phyloP scores from a whole-genome alignment of 2,888 invertebrate species.

The Galeopsomyia nigrocyanea region DNA sequence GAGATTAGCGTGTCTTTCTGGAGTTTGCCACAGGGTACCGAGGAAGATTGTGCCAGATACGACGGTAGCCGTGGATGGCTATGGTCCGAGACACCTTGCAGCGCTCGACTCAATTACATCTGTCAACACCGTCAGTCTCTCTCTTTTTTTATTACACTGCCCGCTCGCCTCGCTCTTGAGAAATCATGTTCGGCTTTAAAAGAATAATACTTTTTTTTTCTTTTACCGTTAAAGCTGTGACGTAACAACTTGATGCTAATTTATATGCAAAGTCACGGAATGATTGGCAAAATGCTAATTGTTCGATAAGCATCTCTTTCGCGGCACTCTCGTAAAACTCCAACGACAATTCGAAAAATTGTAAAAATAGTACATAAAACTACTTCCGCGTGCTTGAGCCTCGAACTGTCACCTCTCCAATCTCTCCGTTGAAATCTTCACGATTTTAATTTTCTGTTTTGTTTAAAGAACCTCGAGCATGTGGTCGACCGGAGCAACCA shows the following conservation, averaged over 20 bases:
- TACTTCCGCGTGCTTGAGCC: too few species aligned
- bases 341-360: too few species aligned
- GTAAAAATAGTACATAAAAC: too few species aligned
- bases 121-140: slow-evolving; percentile 87
- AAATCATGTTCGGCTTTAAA: too few species aligned
- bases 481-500: slow-evolving; percentile 92
- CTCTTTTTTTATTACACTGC: not conserved
- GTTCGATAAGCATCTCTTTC: too few species aligned
- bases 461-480: slow-evolving; percentile 84
- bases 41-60: slow-evolving; percentile 88
- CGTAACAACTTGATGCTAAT: not conserved
- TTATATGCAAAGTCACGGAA: too few species aligned
- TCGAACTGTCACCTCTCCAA: too few species aligned
- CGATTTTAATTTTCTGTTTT: too few species aligned
- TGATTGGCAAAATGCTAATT: too few species aligned
- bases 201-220: not conserved
- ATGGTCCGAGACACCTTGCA: slow-evolving; percentile 94
- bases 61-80: slow-evolving; percentile 95
- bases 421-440: too few species aligned
- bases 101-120: slow-evolving; percentile 86
- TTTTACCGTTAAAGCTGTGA: not conserved
- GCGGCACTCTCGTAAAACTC: too few species aligned
- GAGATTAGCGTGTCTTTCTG: slow-evolving; percentile 93
- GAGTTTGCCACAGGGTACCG: slow-evolving; percentile 85
- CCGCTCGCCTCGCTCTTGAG: too few species aligned